A percentile compares a stretch with the other conserved stretches of the same genome.
phyloP scores from a whole-genome alignment of 2,888 invertebrate species.

The Melinopterus prodromus region DNA sequence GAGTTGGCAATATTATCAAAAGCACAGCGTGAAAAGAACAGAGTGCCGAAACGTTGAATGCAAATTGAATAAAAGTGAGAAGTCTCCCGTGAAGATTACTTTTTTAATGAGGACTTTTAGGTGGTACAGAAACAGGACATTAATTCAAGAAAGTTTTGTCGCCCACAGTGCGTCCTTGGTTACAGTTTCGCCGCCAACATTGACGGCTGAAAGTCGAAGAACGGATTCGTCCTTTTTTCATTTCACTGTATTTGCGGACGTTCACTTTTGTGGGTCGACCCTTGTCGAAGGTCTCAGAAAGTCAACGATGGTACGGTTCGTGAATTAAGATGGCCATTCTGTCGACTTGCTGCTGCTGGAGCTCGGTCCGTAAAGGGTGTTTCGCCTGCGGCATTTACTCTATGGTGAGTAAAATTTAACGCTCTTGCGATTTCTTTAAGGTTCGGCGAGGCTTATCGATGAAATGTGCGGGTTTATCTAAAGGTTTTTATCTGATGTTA shows the following conservation, averaged over 20 bases:
- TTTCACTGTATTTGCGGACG: background rate
- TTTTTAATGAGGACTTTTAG: background rate
- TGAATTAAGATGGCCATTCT: slow-evolving; percentile 71
- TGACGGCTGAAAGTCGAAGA: background rate
- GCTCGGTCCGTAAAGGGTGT: slow-evolving; percentile 76
- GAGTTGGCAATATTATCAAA: no score
- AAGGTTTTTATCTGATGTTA: background rate
- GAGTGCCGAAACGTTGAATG: background rate
- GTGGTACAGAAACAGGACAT: background rate
- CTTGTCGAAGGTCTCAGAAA: background rate
- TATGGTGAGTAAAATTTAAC: slow-evolving; percentile 64
- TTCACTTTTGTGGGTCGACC: background rate
- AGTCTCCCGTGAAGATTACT: background rate
- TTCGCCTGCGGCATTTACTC: slow-evolving; percentile 77
- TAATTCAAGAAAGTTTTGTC: background rate
- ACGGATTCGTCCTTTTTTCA: background rate
- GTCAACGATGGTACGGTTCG: background rate
- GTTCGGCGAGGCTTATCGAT: background rate
- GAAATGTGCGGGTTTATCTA: background rate
- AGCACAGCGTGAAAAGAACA: background rate
- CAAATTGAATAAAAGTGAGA: background rate
- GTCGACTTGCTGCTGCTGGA: slow-evolving; percentile 81
- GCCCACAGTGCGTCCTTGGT: background rate
- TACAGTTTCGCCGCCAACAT: background rate
- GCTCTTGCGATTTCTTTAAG: background rate